Percentiles rank a stretch among this genome's conserved stretches.
These are phyloP conservation scores for Papilio polyxenes DNA, from an alignment of 1,140 invertebrate genomes.

Conservation along the genomic window DNA sequence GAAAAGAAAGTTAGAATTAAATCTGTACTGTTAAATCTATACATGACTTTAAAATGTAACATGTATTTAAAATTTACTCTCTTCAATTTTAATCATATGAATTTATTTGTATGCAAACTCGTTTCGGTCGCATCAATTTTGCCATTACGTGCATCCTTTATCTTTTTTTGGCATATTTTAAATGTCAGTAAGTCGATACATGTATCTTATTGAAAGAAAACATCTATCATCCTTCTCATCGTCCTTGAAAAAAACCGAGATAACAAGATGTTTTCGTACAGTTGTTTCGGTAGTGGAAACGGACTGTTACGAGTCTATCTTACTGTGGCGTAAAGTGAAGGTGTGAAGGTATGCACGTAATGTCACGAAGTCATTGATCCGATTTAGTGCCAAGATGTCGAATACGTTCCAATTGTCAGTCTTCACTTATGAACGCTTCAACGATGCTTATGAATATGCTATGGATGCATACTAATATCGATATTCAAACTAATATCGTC, in stretches of 20 bases:
- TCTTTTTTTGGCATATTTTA: too few relatives aligned
- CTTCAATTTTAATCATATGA: too few relatives aligned
- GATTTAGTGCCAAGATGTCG: not conserved
- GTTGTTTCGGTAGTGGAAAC: not conserved
- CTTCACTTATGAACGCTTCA: not conserved
- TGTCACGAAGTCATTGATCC: not conserved
- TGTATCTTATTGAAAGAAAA: too few relatives aligned
- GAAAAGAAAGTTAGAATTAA: too few relatives aligned
- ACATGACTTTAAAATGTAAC: too few relatives aligned
- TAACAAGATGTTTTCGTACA: not conserved
- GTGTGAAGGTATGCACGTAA: not conserved
- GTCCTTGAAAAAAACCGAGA: not conserved
- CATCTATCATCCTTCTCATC: too few relatives aligned
- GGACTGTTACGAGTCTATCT: not conserved
- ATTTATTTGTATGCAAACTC: too few relatives aligned
- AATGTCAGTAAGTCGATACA: too few relatives aligned
- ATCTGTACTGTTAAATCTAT: too few relatives aligned
- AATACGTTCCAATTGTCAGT: not conserved
- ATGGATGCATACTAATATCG: not conserved
- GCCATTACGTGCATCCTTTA: too few relatives aligned
- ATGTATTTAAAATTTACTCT: too few relatives aligned
- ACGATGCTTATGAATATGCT: not conserved
- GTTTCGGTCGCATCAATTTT: too few relatives aligned
- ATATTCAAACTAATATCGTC: not conserved
- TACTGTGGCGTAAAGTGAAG: not conserved